Evolutionary conservation across 2,888 invertebrate species (phyloP).

Genomic region (Tryphoninae sp.): DNA sequence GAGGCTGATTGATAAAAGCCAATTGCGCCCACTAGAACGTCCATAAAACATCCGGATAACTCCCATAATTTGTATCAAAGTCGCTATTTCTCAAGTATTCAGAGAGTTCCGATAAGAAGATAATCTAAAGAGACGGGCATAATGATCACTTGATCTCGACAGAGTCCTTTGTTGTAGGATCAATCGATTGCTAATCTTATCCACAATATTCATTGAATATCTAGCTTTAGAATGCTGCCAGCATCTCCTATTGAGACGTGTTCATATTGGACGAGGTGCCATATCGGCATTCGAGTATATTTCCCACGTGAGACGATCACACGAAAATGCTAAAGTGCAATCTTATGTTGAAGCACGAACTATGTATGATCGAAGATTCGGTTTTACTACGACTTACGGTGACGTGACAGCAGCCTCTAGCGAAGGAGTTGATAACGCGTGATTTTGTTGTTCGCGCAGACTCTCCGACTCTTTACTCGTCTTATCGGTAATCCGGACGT

Average conservation of each 20-base stretch:
- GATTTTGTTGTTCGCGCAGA: constrained; percentile 27
- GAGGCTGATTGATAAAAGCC: not conserved
- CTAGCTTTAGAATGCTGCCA: not conserved
- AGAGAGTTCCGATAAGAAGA: not conserved
- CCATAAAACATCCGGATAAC: not conserved
- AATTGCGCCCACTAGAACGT: not conserved
- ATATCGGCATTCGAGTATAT: constrained; percentile 17
- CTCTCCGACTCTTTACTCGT: constrained; percentile 3
- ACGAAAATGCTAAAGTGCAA: constrained; percentile 24
- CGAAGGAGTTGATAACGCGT: constrained; percentile 25
- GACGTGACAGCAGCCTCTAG: constrained; percentile 25
- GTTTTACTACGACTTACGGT: constrained; percentile 19
- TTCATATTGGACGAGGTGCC: constrained; percentile 12
- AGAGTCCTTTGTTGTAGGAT: constrained; percentile 17
- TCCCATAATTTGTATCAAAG: not conserved
- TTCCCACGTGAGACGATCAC: constrained; percentile 27
- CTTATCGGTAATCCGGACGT: constrained; percentile 33
- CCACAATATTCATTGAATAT: constrained; percentile 8
- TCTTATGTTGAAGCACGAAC: constrained; percentile 20
- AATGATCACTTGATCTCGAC: not conserved
- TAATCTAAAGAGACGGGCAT: not conserved
- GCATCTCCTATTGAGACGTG: constrained; percentile 29
- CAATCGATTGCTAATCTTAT: constrained; percentile 12
- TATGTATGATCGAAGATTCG: constrained; percentile 10
- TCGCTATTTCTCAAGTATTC: not conserved